These are phyloP conservation scores for Panonychus citri DNA, from an alignment of 1,140 invertebrate genomes.

Conservation along the genomic window DNA sequence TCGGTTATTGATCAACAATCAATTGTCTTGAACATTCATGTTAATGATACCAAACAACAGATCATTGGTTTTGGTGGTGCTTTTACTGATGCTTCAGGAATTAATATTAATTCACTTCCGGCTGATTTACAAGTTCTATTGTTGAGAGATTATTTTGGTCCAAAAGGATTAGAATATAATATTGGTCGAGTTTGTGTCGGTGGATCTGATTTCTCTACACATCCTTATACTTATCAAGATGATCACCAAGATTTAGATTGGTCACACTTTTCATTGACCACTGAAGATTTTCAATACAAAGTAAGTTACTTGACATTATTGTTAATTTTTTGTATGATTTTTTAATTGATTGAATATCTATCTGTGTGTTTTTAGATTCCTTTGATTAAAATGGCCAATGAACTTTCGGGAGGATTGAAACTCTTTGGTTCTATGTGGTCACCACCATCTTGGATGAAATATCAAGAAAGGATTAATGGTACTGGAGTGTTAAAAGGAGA, in stretches of 20 bases:
- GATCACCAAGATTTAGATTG: conserved; percentile 34
- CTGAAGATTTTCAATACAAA: conserved; percentile 40
- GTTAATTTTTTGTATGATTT: not conserved
- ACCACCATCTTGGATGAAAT: conserved; percentile 79
- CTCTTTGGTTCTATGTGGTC: conserved; percentile 52
- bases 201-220: conserved; percentile 51
- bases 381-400: not conserved
- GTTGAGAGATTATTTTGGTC: conserved; percentile 18
- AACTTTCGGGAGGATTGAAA: conserved; percentile 16
- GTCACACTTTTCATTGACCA: conserved; percentile 35
- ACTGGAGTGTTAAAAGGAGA: conserved; percentile 27
- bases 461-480: conserved; percentile 33
- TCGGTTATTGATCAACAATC: not conserved
- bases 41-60: not conserved
- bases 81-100: conserved; percentile 55
- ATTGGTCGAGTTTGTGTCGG: conserved; percentile 46
- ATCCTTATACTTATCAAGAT: conserved; percentile 42
- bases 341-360: not conserved
- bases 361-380: not conserved
- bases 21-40: no score
- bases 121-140: conserved; percentile 27
- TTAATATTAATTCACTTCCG: conserved; percentile 42
- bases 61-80: conserved; percentile 58
- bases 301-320: conserved; percentile 18
- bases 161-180: conserved; percentile 12